Evolutionary conservation across 1,140 invertebrate genomes (phyloP).

Genomic region (Sinonovacula constricta): DNA sequence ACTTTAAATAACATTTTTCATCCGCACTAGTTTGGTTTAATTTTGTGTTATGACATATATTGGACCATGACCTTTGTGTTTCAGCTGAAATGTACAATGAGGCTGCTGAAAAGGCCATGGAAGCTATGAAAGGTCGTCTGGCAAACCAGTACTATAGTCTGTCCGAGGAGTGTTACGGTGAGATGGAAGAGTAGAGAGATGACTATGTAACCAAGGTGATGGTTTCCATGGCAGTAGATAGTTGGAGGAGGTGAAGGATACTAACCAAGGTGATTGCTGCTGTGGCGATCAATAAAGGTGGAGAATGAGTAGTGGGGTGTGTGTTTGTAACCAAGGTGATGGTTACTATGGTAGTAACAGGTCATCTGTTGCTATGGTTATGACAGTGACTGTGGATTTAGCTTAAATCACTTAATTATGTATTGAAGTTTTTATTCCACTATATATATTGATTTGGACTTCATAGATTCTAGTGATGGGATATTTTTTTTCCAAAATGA

Average conservation of each 20-base stretch:
- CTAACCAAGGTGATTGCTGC: no score
- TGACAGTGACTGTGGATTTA: no score
- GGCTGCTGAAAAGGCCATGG: slow-evolving; percentile 81
- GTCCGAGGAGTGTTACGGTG: slow-evolving; percentile 79
- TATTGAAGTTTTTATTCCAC: no score
- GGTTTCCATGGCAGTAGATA: not conserved
- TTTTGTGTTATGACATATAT: no score
- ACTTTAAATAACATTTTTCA: no score
- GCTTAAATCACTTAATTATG: no score
- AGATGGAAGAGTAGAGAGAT: slow-evolving; percentile 68
- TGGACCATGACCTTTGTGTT: slow-evolving; percentile 40
- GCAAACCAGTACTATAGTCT: slow-evolving; percentile 82
- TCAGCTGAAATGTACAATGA: slow-evolving; percentile 80
- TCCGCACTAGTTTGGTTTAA: no score
- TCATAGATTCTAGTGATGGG: no score
- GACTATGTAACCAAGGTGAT: slow-evolving; percentile 12
- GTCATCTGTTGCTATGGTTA: not conserved
- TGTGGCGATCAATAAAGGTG: not conserved
- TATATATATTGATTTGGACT: no score
- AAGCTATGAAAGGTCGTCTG: slow-evolving; percentile 81
- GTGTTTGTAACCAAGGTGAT: not conserved
- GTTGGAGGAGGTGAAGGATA: not conserved
- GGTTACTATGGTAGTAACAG: not conserved
- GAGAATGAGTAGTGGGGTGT: not conserved
- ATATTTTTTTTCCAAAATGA: no score